These are phyloP conservation scores for Atopsyche davidsoni DNA, from an alignment of 1,140 invertebrate genomes.

Conservation along the genomic window DNA sequence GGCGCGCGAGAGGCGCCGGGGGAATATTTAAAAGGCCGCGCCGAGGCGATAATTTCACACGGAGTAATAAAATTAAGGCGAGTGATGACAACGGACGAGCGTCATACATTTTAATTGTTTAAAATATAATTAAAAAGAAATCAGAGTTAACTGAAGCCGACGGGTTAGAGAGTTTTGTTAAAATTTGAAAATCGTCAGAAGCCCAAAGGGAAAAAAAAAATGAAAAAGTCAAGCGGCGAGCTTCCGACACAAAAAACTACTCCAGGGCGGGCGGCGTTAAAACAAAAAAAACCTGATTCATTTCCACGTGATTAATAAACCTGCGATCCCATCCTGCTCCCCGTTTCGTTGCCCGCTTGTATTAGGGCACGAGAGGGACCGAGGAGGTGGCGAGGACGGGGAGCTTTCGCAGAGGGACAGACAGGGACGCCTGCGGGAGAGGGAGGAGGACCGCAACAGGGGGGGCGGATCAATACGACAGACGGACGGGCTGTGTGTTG, in stretches of 20 bases:
- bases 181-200: background rate
- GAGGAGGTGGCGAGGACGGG: too few species aligned
- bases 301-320: slow-evolving; percentile 29
- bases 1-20: too few species aligned
- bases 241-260: slow-evolving; percentile 7
- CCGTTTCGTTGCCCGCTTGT: background rate
- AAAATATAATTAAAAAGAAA: too few species aligned
- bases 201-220: slow-evolving; percentile 8
- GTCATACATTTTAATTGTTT: background rate
- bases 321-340: slow-evolving; percentile 5
- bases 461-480: slow-evolving; percentile 23
- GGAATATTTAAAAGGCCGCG: too few species aligned
- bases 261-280: slow-evolving; percentile 2
- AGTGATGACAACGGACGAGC: slow-evolving; percentile 1
- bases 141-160: too few species aligned
- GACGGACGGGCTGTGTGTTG: slow-evolving; percentile 20
- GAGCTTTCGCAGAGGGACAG: too few species aligned
- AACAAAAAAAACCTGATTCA: slow-evolving; percentile 21
- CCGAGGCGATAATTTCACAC: slow-evolving; percentile 1
- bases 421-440: slow-evolving; percentile 11
- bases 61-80: slow-evolving; percentile 1
- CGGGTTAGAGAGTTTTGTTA: background rate
- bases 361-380: slow-evolving; percentile 4
- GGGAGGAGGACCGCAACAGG: slow-evolving; percentile 15
- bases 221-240: slow-evolving; percentile 4